Base-by-base conservation (phyloP, 2,113 vertebrate genomes). In the Malurus cyaneus region DNA sequence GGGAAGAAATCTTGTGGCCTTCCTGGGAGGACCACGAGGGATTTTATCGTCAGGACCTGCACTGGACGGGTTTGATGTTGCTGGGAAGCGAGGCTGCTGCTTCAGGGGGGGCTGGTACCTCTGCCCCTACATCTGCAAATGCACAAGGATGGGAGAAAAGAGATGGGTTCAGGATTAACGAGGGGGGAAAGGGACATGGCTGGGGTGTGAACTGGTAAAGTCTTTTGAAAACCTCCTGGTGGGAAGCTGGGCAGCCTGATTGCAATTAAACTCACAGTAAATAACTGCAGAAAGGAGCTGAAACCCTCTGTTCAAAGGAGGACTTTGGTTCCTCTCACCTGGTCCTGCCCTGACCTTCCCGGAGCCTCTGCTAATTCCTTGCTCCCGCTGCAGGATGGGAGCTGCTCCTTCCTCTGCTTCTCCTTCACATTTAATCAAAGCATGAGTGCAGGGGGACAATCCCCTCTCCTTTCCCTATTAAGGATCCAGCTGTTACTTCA, bases 121-220 rank as follows among this genome's bases (percentile, higher is more conserved):
- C 84, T n/a, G 60, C 12, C 24, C 85, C 89, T 91, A 93, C 81
- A 85, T 69, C 96, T 96, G 95, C 57, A 89, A 87, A 67, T 5
- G 16, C 29, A 87, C 26, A 84, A 59, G 6, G 18, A 19, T 9
- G 0, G 1, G 60, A 67, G 78, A 89, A 60, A 88, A 80, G 36
- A 59, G 21, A 66, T 14, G 28, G 11, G 57, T 72, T 70, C 4
- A 12, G 62, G 39, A 47, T 92, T 66, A 89, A 29, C 25, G 16
- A 18, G 9, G 11, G n/a, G 20, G 17, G 53, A 14, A 60, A 57
- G 34, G 32, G 42, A 57, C 18, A 54, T 64, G 16, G 54, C 44
- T 91, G 65, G 34, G 46, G 10, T 71, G 39, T 44, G 81, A 80
- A 42, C 20, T 15, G 13, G 14, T 28, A 52, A 52, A 9, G 5